These are phyloP conservation scores for Mobula hypostoma DNA, from an alignment of 2,113 vertebrate species.

Conservation along the genomic window DNA sequence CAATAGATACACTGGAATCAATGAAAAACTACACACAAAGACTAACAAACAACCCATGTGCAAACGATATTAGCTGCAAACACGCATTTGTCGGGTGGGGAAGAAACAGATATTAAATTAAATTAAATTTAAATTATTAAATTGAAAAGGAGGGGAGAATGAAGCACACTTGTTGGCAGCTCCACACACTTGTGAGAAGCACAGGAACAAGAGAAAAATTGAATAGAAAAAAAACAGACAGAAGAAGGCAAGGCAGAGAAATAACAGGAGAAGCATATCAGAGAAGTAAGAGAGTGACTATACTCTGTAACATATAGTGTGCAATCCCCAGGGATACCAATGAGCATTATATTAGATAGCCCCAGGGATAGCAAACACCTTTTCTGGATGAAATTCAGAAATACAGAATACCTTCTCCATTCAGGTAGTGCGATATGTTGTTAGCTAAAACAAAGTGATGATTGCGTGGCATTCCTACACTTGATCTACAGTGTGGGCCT, in stretches of 20 bases:
- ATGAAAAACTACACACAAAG: too few relatives aligned
- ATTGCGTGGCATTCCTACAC: constrained; percentile 24
- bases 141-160: not conserved
- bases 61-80: not conserved
- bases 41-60: too few relatives aligned
- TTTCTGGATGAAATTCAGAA: not conserved
- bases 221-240: not conserved
- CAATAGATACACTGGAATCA: too few relatives aligned
- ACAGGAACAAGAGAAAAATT: not conserved
- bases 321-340: not conserved
- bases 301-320: not conserved
- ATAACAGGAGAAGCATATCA: not conserved
- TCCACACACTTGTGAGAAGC: not conserved
- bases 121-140: too few relatives aligned
- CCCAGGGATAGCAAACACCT: not conserved
- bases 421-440: not conserved
- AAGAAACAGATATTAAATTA: not conserved
- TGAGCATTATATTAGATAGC: not conserved
- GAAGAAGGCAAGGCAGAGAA: not conserved
- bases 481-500: constrained; percentile 28
- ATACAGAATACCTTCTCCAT: not conserved
- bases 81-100: not conserved
- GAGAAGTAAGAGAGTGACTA: not conserved
- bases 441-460: constrained; percentile 16
- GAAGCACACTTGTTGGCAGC: not conserved